Evolutionary conservation across 2,113 vertebrate species (phyloP), one percentile per base, ranked within the genome.

Genomic region (Chaetura pelagica): DNA sequence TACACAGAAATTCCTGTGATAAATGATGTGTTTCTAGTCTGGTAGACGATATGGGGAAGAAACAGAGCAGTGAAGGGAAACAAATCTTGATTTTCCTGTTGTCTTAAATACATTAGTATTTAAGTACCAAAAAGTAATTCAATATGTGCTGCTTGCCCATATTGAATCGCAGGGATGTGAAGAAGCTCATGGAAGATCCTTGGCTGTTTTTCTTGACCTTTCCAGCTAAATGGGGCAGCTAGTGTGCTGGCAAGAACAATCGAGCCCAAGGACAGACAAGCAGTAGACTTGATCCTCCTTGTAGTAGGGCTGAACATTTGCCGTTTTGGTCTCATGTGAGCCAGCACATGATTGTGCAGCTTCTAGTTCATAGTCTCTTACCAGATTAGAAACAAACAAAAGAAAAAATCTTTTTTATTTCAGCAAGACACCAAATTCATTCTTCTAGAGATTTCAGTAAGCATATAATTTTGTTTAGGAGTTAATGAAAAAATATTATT

Each of bases 331-430:
- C 51, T 71, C 19, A 49, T 83, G 9, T 15, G 22, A 62, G 38
- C 27, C 22, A 38, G 42, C 5, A 10, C n/a, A 22, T 24, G 48
- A 42, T 32, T 0, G 0, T 67, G 18, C n/a, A 72, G 22, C 42
- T 95, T 20, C 42, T 84, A 59, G 34, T 29, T 71, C 2, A 0
- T 44, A 34, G 62, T 35, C 42, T 68, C 15, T 62, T 55, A 30
- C 0, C 21, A 82, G 15, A 5, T 55, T 78, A 69, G 14, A 83
- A 38, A 49, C 5, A 17, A 84, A 26, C 4, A 52, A 46, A 9
- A 10, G 26, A 54, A 17, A 9, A 27, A 35, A 10, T 19, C 46
- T 32, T 48, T 26, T n/a, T 20, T 21, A 19, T n/a, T 54, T 54
- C 29, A 34, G 75, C 17, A 61, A 86, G 52, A 4, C 5, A 34